Evolutionary conservation across 2,113 vertebrate species (phyloP).

Genomic region (Pithys albifrons): DNA sequence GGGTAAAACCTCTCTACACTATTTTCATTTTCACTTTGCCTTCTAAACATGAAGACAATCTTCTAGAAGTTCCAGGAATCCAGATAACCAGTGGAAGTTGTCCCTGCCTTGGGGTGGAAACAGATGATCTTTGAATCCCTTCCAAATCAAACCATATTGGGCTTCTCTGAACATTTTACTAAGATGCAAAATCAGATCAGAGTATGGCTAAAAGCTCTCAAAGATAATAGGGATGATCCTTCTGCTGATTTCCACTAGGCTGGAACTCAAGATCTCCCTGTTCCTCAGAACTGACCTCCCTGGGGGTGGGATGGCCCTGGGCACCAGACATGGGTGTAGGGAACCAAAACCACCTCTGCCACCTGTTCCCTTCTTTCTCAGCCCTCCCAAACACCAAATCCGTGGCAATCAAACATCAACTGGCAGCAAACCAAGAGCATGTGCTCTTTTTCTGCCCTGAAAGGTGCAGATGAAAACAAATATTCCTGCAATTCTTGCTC

Average conservation of each 20-base stretch:
- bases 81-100: no score
- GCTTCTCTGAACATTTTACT: background rate
- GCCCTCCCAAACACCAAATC: background rate
- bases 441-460: background rate
- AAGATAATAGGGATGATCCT: background rate
- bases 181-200: background rate
- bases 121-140: background rate
- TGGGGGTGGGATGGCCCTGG: background rate
- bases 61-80: background rate
- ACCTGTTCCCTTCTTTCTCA: background rate
- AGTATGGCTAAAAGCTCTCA: background rate
- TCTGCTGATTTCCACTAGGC: background rate
- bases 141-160: background rate
- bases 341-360: fast-evolving
- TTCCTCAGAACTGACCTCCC: fast-evolving
- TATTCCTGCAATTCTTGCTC: background rate
- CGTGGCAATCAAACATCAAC: background rate
- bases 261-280: fast-evolving
- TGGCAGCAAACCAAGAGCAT: background rate
- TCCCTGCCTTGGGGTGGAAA: background rate
- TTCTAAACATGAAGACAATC: background rate
- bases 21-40: background rate
- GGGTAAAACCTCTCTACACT: background rate
- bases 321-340: fast-evolving
- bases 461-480: background rate